Base-by-base conservation (phyloP, 2,797 vertebrate genomes). In the Linurgus olivaceus region DNA sequence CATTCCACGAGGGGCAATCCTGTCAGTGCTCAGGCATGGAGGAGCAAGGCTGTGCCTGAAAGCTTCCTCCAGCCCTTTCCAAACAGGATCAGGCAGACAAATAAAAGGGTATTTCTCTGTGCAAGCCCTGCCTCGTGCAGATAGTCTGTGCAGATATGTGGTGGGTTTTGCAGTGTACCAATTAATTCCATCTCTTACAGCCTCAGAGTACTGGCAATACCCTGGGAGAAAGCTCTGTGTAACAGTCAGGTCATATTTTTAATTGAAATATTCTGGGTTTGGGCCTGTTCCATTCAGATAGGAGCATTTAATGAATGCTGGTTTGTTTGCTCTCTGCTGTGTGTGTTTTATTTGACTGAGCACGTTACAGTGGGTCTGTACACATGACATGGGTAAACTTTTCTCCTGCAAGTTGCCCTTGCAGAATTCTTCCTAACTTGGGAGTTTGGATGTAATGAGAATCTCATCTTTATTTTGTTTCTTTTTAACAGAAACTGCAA, bases 401-500 rank as follows among this genome's bases (percentile, higher is more conserved):
- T 57, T 18, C 47, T 83, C 50, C 50, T 54, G 33, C 40, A 54
- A 16, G 3, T 59, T 76, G 29, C 17, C 45, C 38, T 76, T 48
- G 67, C 24, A 58, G 45, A 63, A 19, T 58, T 76, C 85, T 68
- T 70, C 44, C 40, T 44, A 17, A 14, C 28, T 78, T 45, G n/a
- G 28, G 68, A 88, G 35, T 88, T 40, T 31, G 42, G 33, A 29
- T 4, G 4, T 52, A 72, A 90, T 21, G 21, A 35, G 17, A 86
- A 26, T 66, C 42, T 86, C 14, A 75, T 57, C 31, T 84, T 86
- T 65, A 11, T 87, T 93, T 92, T 79, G 20, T 74, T 24, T 74
- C n/a, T 51, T 55, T 96, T 80, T 33, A 48, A 79, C 96, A 99
- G 99, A 96, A 99, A 98, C 96, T 99, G 99, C 93, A 99, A 98